phyloP scores from a whole-genome alignment of 2,113 vertebrate genomes.

The Pterophyllum scalare region DNA sequence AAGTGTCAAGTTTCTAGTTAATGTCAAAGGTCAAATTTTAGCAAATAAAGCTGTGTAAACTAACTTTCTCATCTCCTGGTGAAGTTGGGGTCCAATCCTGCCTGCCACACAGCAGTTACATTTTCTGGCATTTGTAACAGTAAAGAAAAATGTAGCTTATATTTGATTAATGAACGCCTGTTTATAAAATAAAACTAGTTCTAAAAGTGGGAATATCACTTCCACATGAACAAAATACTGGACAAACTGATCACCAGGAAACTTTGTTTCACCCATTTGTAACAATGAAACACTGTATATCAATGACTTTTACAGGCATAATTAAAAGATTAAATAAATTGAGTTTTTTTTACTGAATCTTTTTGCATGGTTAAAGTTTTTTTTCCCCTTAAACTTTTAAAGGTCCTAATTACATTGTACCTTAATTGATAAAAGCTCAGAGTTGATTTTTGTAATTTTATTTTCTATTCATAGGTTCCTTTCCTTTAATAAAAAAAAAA shows the following conservation, averaged over 20 bases:
- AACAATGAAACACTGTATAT: rapidly evolving
- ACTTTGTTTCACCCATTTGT: background rate
- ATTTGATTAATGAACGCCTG: background rate
- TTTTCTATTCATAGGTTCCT: background rate
- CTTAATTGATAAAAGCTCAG: background rate
- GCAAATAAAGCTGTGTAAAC: too few species aligned
- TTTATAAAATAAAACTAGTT: background rate
- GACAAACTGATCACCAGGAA: too few species aligned
- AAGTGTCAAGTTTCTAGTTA: too few species aligned
- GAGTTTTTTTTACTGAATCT: background rate
- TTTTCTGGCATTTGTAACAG: background rate
- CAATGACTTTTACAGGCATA: background rate
- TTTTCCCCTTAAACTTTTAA: background rate
- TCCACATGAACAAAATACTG: too few species aligned
- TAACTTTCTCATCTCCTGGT: too few species aligned
- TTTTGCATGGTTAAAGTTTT: background rate
- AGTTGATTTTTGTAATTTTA: too few species aligned
- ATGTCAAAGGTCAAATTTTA: too few species aligned
- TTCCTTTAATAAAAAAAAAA: rapidly evolving
- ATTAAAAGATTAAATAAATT: background rate
- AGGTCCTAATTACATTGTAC: background rate
- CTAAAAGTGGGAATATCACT: background rate
- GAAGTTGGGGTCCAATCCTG: too few species aligned
- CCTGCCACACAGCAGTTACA: too few species aligned
- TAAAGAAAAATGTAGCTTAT: background rate